phyloP scores from a whole-genome alignment of 2,113 vertebrate genomes.

The Coptodon rendalli region DNA sequence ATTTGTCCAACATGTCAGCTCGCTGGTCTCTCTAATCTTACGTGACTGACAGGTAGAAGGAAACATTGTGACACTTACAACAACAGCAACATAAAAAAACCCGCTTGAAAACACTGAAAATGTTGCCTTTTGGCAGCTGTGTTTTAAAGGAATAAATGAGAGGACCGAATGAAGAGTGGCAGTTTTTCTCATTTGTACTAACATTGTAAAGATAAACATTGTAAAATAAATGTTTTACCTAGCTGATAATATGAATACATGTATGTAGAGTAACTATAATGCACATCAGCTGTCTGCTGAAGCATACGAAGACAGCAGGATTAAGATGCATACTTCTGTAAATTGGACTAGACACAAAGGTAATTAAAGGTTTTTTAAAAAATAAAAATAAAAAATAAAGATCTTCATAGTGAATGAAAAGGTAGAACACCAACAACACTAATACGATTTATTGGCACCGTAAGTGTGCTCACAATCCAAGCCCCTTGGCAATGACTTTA shows the following conservation, averaged over 20 bases:
- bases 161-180: not conserved
- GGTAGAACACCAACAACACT: not conserved
- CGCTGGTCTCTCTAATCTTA: conserved; percentile 30
- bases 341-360: not conserved
- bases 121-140: not conserved
- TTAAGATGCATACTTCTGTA: not conserved
- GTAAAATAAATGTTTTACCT: not conserved
- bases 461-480: not conserved
- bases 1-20: conserved; percentile 57
- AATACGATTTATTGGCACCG: not conserved
- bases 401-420: not conserved
- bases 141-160: not conserved
- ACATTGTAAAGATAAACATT: not conserved
- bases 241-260: not conserved
- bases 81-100: not conserved
- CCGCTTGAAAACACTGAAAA: conserved; percentile 3
- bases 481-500: not conserved
- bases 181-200: not conserved
- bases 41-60: conserved; percentile 46
- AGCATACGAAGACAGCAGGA: not conserved
- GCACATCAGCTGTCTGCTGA: rapidly evolving
- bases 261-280: not conserved
- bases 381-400: rapidly evolving
- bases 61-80: conserved; percentile 32
- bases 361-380: rapidly evolving